Conservation (phyloP, 2,113 vertebrate genomes). For the Mobula hypostoma region DNA sequence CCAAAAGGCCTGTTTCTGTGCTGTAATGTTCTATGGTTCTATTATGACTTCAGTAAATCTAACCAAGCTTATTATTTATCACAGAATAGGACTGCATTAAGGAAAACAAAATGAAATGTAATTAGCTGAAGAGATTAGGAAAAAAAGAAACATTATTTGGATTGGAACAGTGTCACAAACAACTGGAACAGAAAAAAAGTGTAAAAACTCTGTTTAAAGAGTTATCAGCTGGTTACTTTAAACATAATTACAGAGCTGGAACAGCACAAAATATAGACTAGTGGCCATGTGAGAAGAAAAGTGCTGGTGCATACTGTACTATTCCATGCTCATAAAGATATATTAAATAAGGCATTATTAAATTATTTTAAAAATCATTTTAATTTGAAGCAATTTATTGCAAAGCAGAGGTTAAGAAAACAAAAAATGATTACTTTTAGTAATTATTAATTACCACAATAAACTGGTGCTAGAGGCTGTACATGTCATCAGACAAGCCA, state of each 20-base stretch:
- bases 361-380: not conserved
- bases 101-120: not conserved
- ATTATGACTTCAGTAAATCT: not conserved
- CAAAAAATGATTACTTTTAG: constrained; percentile 13
- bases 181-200: not conserved
- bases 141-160: not conserved
- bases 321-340: not conserved
- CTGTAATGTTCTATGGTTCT: too few species aligned
- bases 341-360: not conserved
- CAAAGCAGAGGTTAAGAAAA: not conserved
- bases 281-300: not conserved
- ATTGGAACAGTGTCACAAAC: not conserved
- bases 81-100: not conserved
- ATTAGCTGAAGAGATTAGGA: not conserved
- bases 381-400: not conserved
- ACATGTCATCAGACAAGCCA: not conserved
- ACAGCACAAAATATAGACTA: not conserved
- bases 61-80: not conserved
- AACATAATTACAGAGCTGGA: not conserved
- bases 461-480: not conserved
- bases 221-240: not conserved
- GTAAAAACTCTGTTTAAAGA: not conserved
- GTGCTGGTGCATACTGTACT: not conserved
- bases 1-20: too few species aligned
- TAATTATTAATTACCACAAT: not conserved